Percentiles rank a stretch among this genome's conserved stretches.
Evolutionary conservation across 1,140 invertebrate species (phyloP).

Genomic region (Drosophila lini): DNA sequence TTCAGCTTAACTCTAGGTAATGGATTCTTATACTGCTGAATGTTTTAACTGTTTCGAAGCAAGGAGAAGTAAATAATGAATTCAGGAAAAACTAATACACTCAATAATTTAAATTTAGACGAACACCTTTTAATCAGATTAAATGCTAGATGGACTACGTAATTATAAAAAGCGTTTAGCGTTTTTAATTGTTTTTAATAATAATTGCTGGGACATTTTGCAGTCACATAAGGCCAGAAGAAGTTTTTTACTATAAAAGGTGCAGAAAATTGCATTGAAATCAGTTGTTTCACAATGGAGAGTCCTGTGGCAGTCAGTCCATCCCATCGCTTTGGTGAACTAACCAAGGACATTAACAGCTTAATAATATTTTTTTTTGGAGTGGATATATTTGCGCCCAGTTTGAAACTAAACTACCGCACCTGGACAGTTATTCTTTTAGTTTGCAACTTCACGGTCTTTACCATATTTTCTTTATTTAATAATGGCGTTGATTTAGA

Average conservation of each 20-base stretch:
- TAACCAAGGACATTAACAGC: conserved; percentile 35
- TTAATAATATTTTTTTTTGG: conserved; percentile 33
- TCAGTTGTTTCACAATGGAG: conserved; percentile 12
- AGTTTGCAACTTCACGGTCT: conserved; percentile 19
- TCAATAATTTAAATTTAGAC: no score
- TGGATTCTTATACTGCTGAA: not conserved
- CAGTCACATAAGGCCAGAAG: not conserved
- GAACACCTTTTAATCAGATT: no score
- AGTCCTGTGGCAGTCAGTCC: conserved; percentile 8
- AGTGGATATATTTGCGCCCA: conserved; percentile 30
- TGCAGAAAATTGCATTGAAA: no score
- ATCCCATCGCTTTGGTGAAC: conserved; percentile 18
- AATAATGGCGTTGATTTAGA: conserved; percentile 31
- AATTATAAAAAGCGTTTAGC: not conserved
- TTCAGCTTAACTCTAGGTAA: conserved; percentile 4
- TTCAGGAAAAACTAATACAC: no score
- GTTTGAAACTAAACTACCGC: conserved; percentile 26
- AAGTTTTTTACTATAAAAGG: conserved; percentile 22
- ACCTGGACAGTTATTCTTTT: conserved; percentile 36
- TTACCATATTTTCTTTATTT: conserved; percentile 31
- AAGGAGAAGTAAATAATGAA: no score
- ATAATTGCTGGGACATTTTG: conserved; percentile 17
- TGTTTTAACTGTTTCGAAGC: not conserved
- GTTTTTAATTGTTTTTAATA: conserved; percentile 15
- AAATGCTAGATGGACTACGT: not conserved